Base-by-base conservation (phyloP, 2,888 invertebrate genomes). In the Drosophila merina region DNA sequence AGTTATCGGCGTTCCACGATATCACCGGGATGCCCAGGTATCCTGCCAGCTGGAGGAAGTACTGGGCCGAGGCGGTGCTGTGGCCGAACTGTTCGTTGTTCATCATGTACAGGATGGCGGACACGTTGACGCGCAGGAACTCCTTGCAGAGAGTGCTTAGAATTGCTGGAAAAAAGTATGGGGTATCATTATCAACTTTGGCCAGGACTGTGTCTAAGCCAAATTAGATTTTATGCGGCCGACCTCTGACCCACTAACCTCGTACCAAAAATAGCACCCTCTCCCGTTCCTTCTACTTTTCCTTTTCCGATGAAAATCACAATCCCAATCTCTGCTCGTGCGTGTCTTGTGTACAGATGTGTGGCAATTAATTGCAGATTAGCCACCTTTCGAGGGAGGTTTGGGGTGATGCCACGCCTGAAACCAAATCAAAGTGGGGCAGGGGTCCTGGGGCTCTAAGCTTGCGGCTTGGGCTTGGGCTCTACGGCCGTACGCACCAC, bases 1-100 rank as follows among this genome's bases (percentile, higher is more conserved):
- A 97, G 92, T 98, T 98, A 92, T 99, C 98, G 7, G 98, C 98
- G 92, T 98, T 98, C 98, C 98, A 99, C 7, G 97, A 97, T 83
- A 98, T 97, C 56, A 98, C 97, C 83, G 98, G 98, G 90, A 98
- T 97, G 77, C 98, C 98, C 86, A 98, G 93, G 92, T 98, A 98
- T 64, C 97, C 97, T 79, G 97, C 97, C 88, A 98, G 93, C 93
- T 98, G 97, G 77, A 98, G 94, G 92, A 98, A 97, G 93, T 98
- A 98, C 92, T 98, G 97, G 66, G 97, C 97, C 76, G 97, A 97
- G 79, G 97, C 97, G 68, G 97, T 97, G 92, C 97, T 97, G 74
- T 97, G 94, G 49, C 97, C 97, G 90, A 97, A 98, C 92, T 96
- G 96, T 93, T 98, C 97, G 92, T 97, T 96, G 93, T 98, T 98